A percentile compares a stretch with the other conserved stretches of the same genome.
phyloP scores from a whole-genome alignment of 2,113 vertebrate genomes.

The Ginglymostoma cirratum region DNA sequence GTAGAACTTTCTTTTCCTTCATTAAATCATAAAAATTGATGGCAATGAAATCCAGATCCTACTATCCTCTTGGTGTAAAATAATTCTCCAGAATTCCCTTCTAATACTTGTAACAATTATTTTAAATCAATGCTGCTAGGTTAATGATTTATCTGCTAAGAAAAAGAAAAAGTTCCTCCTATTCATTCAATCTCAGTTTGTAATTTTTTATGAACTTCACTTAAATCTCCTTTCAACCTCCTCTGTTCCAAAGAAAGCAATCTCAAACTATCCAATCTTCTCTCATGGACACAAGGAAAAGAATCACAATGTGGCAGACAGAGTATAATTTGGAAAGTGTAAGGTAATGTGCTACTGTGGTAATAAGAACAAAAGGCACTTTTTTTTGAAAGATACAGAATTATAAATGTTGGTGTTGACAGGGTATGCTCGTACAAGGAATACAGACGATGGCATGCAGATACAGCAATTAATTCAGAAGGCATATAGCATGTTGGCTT shows the following conservation, averaged over 20 bases:
- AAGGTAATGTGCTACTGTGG: no score
- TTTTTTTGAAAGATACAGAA: not conserved
- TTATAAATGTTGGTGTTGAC: not conserved
- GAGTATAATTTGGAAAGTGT: no score
- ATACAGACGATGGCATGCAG: not conserved
- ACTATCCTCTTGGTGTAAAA: not conserved
- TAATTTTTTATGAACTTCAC: no score
- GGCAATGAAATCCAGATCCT: not conserved
- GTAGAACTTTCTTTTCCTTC: not conserved
- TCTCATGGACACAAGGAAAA: no score
- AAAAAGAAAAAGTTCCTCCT: no score
- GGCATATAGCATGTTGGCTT: not conserved
- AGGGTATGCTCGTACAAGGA: not conserved
- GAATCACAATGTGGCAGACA: no score
- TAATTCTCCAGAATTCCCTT: not conserved
- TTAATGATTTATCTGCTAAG: not conserved
- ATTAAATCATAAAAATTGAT: not conserved
- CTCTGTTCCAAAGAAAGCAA: no score
- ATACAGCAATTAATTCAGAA: not conserved
- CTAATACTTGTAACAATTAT: not conserved
- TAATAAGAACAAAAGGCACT: not conserved
- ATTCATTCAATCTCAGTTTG: no score
- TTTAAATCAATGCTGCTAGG: not conserved
- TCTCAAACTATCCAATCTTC: no score
- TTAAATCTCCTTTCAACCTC: no score